Percentiles rank a stretch among this genome's conserved stretches.
These are phyloP conservation scores for Mesodorylaimus sp. DNA, from an alignment of 2,888 invertebrate species.

Conservation along the genomic window DNA sequence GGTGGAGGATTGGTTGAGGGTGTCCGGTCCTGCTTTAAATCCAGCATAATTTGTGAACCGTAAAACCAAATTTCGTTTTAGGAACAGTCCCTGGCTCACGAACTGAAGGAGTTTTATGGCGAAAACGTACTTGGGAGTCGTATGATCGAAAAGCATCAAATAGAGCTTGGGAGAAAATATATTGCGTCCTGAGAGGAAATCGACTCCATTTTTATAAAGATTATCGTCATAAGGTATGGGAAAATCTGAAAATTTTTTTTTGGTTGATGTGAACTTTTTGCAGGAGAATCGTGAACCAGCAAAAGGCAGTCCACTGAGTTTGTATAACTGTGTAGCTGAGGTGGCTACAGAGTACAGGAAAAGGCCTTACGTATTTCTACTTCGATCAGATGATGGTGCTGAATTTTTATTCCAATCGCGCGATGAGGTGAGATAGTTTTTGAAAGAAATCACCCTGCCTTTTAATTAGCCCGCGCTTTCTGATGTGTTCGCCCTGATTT, in stretches of 20 bases:
- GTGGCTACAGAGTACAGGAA: slow-evolving; percentile 92
- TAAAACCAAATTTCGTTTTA: too few species aligned
- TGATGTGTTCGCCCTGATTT: too few species aligned
- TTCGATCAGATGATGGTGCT: slow-evolving; percentile 66
- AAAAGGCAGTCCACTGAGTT: too few species aligned
- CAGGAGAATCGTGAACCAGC: slow-evolving; percentile 68
- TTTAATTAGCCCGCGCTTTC: too few species aligned
- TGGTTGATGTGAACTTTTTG: slow-evolving; percentile 64
- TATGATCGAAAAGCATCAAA: slow-evolving; percentile 24
- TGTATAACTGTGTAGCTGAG: slow-evolving; percentile 64
- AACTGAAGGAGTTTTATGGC: slow-evolving; percentile 18
- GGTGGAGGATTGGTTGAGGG: too few species aligned
- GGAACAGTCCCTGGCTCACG: slow-evolving; percentile 11
- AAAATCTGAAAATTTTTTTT: slow-evolving; percentile 6
- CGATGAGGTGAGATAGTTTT: slow-evolving; percentile 43
- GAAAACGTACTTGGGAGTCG: slow-evolving; percentile 29
- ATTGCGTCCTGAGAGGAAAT: slow-evolving; percentile 64
- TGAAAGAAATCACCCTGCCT: background rate
- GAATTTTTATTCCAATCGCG: slow-evolving; percentile 96
- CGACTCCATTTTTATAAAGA: slow-evolving; percentile 87
- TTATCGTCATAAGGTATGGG: slow-evolving; percentile 49
- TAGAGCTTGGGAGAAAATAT: slow-evolving; percentile 56
- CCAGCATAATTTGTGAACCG: too few species aligned
- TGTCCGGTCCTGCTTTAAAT: too few species aligned
- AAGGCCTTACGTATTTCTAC: slow-evolving; percentile 83